Evolutionary conservation across 2,888 invertebrate genomes (phyloP).

Genomic region (Galeruca laticollis): DNA sequence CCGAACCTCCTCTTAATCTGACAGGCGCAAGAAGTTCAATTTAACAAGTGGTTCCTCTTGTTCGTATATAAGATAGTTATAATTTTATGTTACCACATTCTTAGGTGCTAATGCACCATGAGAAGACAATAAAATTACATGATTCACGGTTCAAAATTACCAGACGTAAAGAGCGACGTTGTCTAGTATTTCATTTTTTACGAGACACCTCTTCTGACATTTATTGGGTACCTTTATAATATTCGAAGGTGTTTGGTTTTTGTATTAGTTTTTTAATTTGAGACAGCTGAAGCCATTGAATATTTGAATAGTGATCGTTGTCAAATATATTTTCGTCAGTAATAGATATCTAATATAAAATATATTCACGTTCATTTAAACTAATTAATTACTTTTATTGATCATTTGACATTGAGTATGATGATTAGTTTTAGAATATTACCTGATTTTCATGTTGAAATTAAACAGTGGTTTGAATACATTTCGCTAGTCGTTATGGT

Average conservation of each 20-base stretch:
- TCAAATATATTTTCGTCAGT: not conserved
- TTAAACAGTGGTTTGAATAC: no score
- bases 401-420: no score
- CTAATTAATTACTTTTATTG: no score
- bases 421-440: no score
- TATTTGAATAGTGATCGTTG: not conserved
- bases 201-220: not conserved
- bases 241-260: not conserved
- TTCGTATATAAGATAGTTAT: slow-evolving; percentile 34
- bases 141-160: slow-evolving; percentile 46
- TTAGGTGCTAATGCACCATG: slow-evolving; percentile 40
- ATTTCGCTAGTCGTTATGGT: no score
- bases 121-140: slow-evolving; percentile 50
- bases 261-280: not conserved
- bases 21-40: slow-evolving; percentile 34
- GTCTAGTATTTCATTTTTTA: slow-evolving; percentile 13
- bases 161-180: slow-evolving; percentile 18
- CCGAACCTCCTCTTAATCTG: slow-evolving; percentile 31
- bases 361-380: no score
- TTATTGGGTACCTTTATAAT: not conserved
- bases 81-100: slow-evolving; percentile 43
- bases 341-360: no score
- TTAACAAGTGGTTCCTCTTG: slow-evolving; percentile 31
- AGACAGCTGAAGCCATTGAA: not conserved
- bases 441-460: no score